A percentile compares a stretch with the other conserved stretches of the same genome.
Evolutionary conservation across 2,113 vertebrate species (phyloP).

Genomic region (Corydoras maculifer): DNA sequence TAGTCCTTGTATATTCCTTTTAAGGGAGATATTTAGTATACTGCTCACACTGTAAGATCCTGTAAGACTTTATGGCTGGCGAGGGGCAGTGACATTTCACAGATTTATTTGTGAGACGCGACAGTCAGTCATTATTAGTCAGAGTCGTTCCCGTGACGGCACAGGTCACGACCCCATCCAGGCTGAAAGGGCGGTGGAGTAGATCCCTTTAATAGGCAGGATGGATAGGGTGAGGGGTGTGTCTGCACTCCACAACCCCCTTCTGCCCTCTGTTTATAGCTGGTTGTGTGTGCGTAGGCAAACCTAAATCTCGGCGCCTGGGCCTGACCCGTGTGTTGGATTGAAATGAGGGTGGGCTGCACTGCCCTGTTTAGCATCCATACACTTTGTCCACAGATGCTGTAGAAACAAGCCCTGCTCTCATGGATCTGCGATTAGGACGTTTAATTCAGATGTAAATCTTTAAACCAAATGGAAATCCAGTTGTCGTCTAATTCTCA

Average conservation of each 20-base stretch:
- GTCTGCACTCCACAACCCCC: slow-evolving; percentile 17
- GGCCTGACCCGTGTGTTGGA: slow-evolving; percentile 35
- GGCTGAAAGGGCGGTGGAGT: slow-evolving; percentile 34
- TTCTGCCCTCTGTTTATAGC: slow-evolving; percentile 24
- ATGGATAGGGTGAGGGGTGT: slow-evolving; percentile 28
- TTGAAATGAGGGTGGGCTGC: slow-evolving; percentile 43
- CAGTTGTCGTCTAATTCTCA: no score
- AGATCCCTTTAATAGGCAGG: slow-evolving; percentile 43
- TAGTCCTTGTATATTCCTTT: no score
- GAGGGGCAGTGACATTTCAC: slow-evolving; percentile 10
- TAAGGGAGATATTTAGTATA: no score
- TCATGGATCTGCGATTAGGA: no score
- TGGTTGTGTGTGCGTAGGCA: background rate
- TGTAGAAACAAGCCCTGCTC: background rate
- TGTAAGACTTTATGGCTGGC: slow-evolving; percentile 1
- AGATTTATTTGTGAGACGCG: slow-evolving; percentile 40
- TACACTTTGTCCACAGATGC: background rate
- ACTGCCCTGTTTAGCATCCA: slow-evolving; percentile 12
- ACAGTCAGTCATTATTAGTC: slow-evolving; percentile 37
- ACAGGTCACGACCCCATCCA: slow-evolving; percentile 40
- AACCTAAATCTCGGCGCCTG: background rate
- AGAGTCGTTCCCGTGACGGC: slow-evolving; percentile 36
- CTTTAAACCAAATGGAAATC: no score
- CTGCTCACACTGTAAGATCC: no score
- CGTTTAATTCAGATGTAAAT: background rate